Evolutionary conservation across 2,113 vertebrate species (phyloP).

Genomic region (Fregetta grallaria): DNA sequence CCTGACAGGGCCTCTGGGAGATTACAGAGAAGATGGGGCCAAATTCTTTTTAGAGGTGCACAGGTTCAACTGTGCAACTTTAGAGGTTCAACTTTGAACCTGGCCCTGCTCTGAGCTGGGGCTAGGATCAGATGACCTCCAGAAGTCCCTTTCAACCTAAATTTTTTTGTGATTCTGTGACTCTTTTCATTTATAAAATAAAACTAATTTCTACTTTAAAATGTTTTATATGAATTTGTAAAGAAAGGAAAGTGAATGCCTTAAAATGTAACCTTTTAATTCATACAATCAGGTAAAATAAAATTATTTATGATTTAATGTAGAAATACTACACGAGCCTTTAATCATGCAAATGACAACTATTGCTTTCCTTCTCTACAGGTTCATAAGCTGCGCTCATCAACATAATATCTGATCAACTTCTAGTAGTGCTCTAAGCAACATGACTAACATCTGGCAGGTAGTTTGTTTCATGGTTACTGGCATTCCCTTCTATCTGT

Average conservation of each 20-base stretch:
- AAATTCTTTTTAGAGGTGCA: background rate
- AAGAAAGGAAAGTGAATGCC: background rate
- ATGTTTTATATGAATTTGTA: background rate
- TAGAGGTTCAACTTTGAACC: background rate
- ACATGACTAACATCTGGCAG: slow-evolving; percentile 41
- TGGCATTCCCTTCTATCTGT: slow-evolving; percentile 47
- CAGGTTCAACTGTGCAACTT: too few species aligned
- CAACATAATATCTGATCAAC: slow-evolving; percentile 32
- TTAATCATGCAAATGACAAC: slow-evolving; percentile 52
- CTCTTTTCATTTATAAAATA: background rate
- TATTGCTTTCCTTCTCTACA: background rate
- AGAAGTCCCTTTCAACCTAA: background rate
- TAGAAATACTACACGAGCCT: background rate
- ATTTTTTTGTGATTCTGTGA: background rate
- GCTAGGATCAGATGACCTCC: background rate
- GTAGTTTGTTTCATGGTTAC: slow-evolving; percentile 26
- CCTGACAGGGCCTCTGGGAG: background rate
- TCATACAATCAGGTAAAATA: background rate
- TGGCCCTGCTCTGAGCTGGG: background rate
- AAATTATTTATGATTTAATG: background rate
- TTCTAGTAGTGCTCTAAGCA: slow-evolving; percentile 8
- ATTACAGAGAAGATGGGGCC: background rate
- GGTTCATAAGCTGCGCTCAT: slow-evolving; percentile 1
- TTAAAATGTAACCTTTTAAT: background rate
- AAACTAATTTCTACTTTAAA: background rate